A percentile compares a stretch with the other conserved stretches of the same genome.
phyloP scores from a whole-genome alignment of 2,113 vertebrate species.

The Bos taurus region ARS-UCD2.0 NC_037332.1:115089501-115090000 shows the following conservation, averaged over 20 bases:
- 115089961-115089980: accelerated
- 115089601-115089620: accelerated
- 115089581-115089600: neutral
- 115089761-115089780: neutral
- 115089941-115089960: neutral
- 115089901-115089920: neutral
- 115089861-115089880: neutral
- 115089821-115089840: neutral
- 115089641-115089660: neutral
- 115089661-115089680: neutral
- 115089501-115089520: neutral
- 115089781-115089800: neutral
- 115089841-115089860: neutral
- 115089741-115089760: neutral
- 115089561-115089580: neutral
- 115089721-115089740: neutral
- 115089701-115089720: too few relatives aligned
- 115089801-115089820: neutral
- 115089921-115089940: neutral
- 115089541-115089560: accelerated
- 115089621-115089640: neutral
- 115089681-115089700: neutral
- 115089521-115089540: accelerated
- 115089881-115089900: neutral
- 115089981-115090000: neutral